Evolutionary conservation across 2,797 vertebrate species (phyloP).

Genomic region (Loriculus beryllinus): DNA sequence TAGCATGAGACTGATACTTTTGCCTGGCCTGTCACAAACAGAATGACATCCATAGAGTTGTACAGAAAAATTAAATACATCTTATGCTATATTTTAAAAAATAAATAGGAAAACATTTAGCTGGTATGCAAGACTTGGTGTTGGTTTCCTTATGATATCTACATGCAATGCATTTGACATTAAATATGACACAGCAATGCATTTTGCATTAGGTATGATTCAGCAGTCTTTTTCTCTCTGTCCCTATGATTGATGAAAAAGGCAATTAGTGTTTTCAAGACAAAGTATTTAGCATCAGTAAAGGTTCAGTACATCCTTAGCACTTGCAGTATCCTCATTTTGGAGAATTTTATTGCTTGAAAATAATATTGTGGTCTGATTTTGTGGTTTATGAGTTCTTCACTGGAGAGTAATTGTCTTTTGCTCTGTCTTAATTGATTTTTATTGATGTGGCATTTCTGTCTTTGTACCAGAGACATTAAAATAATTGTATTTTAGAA

Average conservation of each 20-base stretch:
- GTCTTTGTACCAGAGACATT: neutral
- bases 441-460: neutral
- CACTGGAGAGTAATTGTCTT: neutral
- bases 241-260: neutral
- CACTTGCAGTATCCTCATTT: neutral
- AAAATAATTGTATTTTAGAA: neutral
- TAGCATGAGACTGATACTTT: neutral
- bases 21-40: neutral
- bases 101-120: neutral
- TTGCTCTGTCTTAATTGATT: neutral
- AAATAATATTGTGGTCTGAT: neutral
- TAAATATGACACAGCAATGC: neutral
- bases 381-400: neutral
- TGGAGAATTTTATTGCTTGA: neutral
- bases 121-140: neutral
- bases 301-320: neutral
- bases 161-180: neutral
- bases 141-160: neutral
- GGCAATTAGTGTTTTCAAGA: neutral
- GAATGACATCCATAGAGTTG: neutral
- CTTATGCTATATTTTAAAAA: neutral
- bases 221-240: neutral
- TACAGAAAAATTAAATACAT: neutral
- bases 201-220: neutral
- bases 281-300: neutral